These are phyloP conservation scores for Scotopteryx bipunctaria DNA, from an alignment of 2,888 invertebrate species.

Conservation along the genomic window DNA sequence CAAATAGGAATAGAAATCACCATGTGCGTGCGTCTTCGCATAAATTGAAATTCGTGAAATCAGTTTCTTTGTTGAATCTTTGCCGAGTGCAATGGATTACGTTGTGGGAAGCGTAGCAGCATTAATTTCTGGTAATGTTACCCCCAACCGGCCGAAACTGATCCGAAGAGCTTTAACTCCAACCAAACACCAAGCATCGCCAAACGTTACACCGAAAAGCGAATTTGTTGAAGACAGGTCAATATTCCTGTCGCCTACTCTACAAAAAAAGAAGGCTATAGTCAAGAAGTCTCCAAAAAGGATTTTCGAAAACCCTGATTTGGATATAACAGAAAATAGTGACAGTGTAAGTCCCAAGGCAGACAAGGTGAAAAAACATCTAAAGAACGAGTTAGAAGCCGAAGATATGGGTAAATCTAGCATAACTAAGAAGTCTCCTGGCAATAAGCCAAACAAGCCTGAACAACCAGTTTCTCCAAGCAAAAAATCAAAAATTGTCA, in stretches of 20 bases:
- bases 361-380: conserved; percentile 73
- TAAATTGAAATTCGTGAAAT: conserved; percentile 18
- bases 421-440: conserved; percentile 32
- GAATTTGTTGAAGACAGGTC: conserved; percentile 69
- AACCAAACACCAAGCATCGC: conserved; percentile 71
- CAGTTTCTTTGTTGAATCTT: conserved; percentile 27
- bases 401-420: conserved; percentile 31
- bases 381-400: conserved; percentile 61
- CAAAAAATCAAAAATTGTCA: conserved; percentile 31
- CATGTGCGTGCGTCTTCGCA: conserved; percentile 56
- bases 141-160: conserved; percentile 79
- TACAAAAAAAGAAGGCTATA: conserved; percentile 74
- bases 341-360: conserved; percentile 63
- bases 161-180: conserved; percentile 69
- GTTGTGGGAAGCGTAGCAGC: conserved; percentile 84
- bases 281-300: conserved; percentile 77
- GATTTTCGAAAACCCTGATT: conserved; percentile 70
- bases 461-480: conserved; percentile 19
- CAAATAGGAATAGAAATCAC: conserved; percentile 43
- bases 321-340: conserved; percentile 58
- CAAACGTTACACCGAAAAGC: conserved; percentile 76
- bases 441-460: conserved; percentile 26
- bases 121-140: conserved; percentile 81
- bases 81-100: conserved; percentile 67
- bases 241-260: conserved; percentile 70